phyloP scores from a whole-genome alignment of 1,140 invertebrate genomes.

The Drosophila tani region DNA sequence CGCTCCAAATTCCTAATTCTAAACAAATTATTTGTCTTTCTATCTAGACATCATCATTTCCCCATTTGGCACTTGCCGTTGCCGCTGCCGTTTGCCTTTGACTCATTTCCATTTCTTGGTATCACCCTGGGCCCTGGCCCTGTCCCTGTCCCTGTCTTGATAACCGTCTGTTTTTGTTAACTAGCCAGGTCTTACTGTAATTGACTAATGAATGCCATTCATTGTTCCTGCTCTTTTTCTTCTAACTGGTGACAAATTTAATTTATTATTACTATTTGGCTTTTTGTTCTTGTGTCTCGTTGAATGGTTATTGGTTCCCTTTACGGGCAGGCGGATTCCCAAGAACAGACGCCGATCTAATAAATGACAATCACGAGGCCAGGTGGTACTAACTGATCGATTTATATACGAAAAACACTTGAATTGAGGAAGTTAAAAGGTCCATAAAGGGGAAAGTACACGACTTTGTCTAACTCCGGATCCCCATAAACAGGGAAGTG shows the following conservation, averaged over 20 bases:
- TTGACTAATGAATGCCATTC: conserved; percentile 70
- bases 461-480: conserved; percentile 1
- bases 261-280: conserved; percentile 50
- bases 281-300: conserved; percentile 38
- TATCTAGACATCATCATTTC: conserved; percentile 46
- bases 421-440: conserved; percentile 9
- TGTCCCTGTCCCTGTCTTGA: conserved; percentile 23
- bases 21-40: conserved; percentile 38
- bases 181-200: conserved; percentile 65
- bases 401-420: conserved; percentile 6
- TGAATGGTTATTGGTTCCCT: conserved; percentile 26
- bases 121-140: conserved; percentile 7
- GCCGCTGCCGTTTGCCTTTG: conserved; percentile 24
- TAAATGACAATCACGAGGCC: conserved; percentile 14
- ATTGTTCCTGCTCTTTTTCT: conserved; percentile 41
- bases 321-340: conserved; percentile 33
- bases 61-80: conserved; percentile 22
- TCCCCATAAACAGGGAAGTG: conserved; percentile 18
- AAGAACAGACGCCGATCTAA: conserved; percentile 37
- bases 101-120: conserved; percentile 57
- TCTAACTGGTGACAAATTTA: conserved; percentile 58
- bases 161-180: conserved; percentile 32
- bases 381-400: conserved; percentile 19
- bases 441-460: conserved; percentile 27
- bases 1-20: conserved; percentile 27